phyloP scores from a whole-genome alignment of 2,888 invertebrate species.

The Conomelus anceps region DNA sequence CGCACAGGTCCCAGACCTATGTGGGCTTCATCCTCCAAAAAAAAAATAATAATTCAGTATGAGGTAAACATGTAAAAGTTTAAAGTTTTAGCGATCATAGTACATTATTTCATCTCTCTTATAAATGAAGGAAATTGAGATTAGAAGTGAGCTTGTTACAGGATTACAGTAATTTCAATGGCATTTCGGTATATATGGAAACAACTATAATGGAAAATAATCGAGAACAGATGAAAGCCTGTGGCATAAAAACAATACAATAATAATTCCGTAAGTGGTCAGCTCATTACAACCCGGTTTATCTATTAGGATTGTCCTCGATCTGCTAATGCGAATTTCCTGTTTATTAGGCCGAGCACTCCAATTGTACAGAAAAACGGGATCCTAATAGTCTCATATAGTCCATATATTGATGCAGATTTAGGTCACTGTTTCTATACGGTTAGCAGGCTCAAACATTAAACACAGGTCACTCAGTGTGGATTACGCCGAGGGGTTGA shows the following conservation, averaged over 20 bases:
- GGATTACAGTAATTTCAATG: no score
- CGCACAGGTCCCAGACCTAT: no score
- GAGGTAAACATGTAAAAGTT: no score
- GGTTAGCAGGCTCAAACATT: not conserved
- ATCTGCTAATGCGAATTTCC: not conserved
- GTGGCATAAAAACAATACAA: no score
- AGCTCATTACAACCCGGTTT: not conserved
- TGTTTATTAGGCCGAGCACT: not conserved
- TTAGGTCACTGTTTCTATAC: not conserved
- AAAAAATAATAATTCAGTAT: no score
- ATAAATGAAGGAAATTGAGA: no score
- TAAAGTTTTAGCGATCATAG: no score
- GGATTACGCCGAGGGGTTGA: not conserved
- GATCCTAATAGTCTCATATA: not conserved
- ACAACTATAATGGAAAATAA: not conserved
- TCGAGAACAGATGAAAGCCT: no score
- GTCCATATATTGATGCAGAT: not conserved
- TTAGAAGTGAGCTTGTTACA: no score
- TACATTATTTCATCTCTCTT: no score
- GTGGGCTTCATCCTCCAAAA: no score
- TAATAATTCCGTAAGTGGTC: not conserved
- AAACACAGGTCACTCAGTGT: not conserved
- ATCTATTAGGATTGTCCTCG: not conserved
- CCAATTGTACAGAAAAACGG: not conserved
- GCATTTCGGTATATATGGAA: no score